Evolutionary conservation across 2,888 invertebrate species (phyloP).

Genomic region (Ellobium chinense): DNA sequence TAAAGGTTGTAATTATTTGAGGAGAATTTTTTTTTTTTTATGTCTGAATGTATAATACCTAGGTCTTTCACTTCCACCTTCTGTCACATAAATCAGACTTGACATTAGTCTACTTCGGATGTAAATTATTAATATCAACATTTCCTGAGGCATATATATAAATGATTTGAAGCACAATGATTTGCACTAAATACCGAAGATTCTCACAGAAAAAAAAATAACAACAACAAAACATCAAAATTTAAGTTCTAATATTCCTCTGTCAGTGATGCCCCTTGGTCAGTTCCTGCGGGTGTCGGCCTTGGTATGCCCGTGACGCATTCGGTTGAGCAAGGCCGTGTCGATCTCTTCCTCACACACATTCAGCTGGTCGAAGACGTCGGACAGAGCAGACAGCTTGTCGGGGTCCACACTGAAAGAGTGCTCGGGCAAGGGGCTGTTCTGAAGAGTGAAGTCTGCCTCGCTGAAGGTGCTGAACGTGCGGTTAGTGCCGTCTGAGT

Average conservation of each 20-base stretch:
- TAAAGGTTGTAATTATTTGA: no score
- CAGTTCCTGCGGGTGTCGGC: background rate
- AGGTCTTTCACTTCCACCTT: no score
- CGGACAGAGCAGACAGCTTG: constrained; percentile 39
- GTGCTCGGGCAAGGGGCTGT: background rate
- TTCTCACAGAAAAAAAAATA: background rate
- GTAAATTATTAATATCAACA: no score
- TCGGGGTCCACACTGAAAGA: constrained; percentile 13
- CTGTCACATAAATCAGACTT: no score
- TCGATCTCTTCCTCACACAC: constrained; percentile 49
- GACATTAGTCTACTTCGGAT: no score
- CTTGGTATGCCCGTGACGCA: constrained; percentile 37
- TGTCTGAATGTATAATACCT: no score
- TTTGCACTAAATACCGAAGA: no score
- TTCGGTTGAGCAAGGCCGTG: constrained; percentile 38
- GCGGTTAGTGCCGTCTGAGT: background rate
- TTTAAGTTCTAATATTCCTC: background rate
- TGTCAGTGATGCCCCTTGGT: background rate
- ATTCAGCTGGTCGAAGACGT: constrained; percentile 46
- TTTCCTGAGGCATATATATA: no score
- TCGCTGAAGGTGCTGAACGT: constrained; percentile 2
- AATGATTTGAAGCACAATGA: no score
- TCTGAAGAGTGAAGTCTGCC: background rate
- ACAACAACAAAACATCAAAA: background rate
- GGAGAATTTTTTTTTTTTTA: no score